Evolutionary conservation across 1,140 invertebrate genomes (phyloP).

Genomic region (Dendroctonus ponderosae): DNA sequence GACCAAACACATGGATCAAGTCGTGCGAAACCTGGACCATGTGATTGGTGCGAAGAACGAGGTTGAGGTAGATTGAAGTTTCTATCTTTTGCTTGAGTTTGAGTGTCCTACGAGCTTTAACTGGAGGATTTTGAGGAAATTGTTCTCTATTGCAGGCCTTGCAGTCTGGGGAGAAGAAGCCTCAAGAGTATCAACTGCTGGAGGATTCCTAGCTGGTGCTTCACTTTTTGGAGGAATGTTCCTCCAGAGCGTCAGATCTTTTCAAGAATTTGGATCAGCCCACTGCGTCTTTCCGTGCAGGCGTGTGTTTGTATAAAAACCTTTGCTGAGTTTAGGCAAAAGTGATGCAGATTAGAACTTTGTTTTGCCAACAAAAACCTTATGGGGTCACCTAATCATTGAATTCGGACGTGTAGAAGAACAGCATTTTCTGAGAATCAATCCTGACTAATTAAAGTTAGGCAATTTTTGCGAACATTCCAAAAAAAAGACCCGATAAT

Average conservation of each 20-base stretch:
- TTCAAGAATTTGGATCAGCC: conserved; percentile 59
- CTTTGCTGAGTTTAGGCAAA: neutral
- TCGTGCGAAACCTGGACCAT: conserved; percentile 70
- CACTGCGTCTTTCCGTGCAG: conserved; percentile 55
- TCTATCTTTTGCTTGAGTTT: neutral
- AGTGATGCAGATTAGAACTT: neutral
- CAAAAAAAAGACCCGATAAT: neutral
- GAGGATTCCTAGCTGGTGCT: conserved; percentile 57
- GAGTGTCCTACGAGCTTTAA: neutral
- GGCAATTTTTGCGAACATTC: neutral
- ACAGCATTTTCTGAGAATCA: neutral
- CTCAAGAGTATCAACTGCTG: conserved; percentile 57
- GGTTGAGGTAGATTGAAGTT: conserved; percentile 60
- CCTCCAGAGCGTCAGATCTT: conserved; percentile 55
- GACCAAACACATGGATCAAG: conserved; percentile 69
- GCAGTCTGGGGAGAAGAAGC: conserved; percentile 59
- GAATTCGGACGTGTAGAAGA: neutral
- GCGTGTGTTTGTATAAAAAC: neutral
- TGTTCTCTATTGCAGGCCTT: conserved; percentile 58
- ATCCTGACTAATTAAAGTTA: neutral
- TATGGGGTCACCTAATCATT: too few species aligned
- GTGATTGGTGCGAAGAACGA: conserved; percentile 67
- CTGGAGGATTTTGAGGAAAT: neutral
- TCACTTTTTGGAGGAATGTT: conserved; percentile 57
- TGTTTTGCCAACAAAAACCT: too few species aligned